These are phyloP conservation scores for Chaetops frenatus DNA, from an alignment of 2,113 vertebrate species.

Conservation along the genomic window DNA sequence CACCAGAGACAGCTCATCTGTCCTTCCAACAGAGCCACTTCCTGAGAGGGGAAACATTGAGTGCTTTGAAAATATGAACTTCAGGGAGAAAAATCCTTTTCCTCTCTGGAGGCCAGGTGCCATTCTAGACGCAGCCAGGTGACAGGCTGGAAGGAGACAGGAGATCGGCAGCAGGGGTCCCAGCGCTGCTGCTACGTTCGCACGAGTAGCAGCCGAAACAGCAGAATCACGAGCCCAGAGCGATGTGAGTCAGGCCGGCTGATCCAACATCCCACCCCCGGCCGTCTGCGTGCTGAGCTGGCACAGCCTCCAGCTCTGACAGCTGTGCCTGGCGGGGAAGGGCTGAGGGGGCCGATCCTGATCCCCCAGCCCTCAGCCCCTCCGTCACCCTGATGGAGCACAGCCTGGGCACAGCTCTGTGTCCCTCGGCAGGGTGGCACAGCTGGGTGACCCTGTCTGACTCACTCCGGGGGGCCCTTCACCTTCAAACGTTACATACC, in stretches of 20 bases:
- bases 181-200: background rate
- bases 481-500: rapidly evolving
- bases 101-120: background rate
- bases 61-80: background rate
- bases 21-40: background rate
- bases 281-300: background rate
- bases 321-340: background rate
- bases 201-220: background rate
- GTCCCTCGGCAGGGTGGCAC: rapidly evolving
- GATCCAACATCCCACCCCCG: background rate
- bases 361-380: background rate
- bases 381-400: background rate
- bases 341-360: background rate
- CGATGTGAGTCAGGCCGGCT: background rate
- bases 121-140: rapidly evolving
- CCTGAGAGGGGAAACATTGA: background rate
- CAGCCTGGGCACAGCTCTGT: background rate
- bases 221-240: background rate
- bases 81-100: background rate
- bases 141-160: background rate
- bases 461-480: background rate
- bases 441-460: background rate
- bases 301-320: background rate
- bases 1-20: background rate
- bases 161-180: background rate